Evolutionary conservation across 2,113 vertebrate species (phyloP), one percentile per base, ranked within the genome.

Genomic region (Pampusana beccarii): DNA sequence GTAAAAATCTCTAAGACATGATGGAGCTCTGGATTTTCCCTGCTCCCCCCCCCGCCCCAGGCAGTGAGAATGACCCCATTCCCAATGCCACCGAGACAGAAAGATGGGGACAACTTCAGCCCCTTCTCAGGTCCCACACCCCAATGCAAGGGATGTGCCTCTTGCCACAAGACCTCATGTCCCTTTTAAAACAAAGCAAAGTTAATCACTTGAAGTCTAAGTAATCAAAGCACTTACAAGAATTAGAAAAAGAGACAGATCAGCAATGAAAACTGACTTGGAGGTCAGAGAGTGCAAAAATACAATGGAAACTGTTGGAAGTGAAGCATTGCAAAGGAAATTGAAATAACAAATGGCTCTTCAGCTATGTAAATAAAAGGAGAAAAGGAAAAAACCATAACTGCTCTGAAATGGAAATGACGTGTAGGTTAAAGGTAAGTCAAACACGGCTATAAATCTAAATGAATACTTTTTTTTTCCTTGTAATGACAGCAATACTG

Each of bases 41-140:
- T 80, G 15, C 73, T n/a, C n/a, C n/a, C n/a, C n/a, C n/a, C 26
- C 16, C 20, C 6, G 1, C 56, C 82, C 29, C 46, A 77, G 25
- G 24, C 46, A 83, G 14, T 0, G 1, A 70, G 53, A 86, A 71
- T 0, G 4, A 64, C 7, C 21, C 23, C 2, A 3, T 46, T 85
- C n/a, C 62, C 48, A 78, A 5, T 6, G 28, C 2, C 34, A 71
- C 7, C 1, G 0, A 0, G 2, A 36, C 1, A 5, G n/a, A 58
- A 84, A 44, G 42, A 42, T 0, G 0, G 10, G 42, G 23, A 86
- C 42, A 71, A 26, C 33, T 69, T 90, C 21, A 42, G 36, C 26
- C 18, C 29, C 16, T 18, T 3, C 0, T 33, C 34, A 56, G 50
- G 16, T 67, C 66, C 64, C 36, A 26, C 10, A 34, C 26, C 62